Conservation (phyloP, 37 sponge, comb jelly and placozoan species). For the Halichondria panicea region DNA sequence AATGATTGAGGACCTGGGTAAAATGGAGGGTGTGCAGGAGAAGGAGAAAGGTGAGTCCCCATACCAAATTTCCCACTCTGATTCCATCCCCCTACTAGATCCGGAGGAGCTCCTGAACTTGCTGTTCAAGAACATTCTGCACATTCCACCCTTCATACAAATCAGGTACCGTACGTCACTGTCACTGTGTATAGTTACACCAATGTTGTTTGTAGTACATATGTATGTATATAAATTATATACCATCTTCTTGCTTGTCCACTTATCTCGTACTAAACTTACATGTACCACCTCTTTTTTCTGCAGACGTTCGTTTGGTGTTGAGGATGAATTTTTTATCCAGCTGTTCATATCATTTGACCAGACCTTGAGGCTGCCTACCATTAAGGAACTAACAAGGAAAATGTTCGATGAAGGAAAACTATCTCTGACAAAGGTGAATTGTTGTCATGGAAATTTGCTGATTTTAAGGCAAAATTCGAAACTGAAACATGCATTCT, state of each 20-base stretch:
- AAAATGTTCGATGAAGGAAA: conserved; percentile 62
- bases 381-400: conserved; percentile 27
- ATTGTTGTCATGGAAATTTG: background rate
- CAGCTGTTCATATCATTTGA: conserved; percentile 76
- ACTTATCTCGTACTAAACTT: too few relatives aligned
- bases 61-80: background rate
- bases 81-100: conserved; percentile 26
- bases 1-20: conserved; percentile 53
- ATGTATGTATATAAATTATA: too few relatives aligned
- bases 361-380: conserved; percentile 10
- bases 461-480: background rate
- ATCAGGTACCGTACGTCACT: too few relatives aligned
- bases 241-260: too few relatives aligned
- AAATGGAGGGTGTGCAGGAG: conserved; percentile 60
- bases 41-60: conserved; percentile 68
- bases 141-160: conserved; percentile 43
- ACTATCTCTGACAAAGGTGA: conserved; percentile 67
- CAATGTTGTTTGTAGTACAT: too few relatives aligned
- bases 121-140: conserved; percentile 48
- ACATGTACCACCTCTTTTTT: too few relatives aligned
- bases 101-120: conserved; percentile 93
- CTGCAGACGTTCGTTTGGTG: conserved; percentile 72
- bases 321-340: conserved; percentile 70
- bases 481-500: too few relatives aligned
- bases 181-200: too few relatives aligned